Evolutionary conservation across 2,113 vertebrate species (phyloP).

Genomic region (Plecturocebus donacophilus): DNA sequence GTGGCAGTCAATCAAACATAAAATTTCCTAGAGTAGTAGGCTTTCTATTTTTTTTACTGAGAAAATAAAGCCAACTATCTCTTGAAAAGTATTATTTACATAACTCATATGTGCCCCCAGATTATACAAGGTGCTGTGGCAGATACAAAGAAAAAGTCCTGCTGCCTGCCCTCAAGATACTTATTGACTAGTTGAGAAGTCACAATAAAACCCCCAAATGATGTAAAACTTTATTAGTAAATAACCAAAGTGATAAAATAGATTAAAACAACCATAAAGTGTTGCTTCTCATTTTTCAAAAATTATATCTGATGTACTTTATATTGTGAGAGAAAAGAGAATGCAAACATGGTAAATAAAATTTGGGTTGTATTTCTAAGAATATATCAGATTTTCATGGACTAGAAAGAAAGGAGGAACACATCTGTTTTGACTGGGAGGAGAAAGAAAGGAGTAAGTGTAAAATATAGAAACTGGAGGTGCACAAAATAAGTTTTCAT

Average conservation of each 20-base stretch:
- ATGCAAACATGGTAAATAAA: neutral
- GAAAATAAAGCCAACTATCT: constrained; percentile 51
- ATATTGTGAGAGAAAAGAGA: neutral
- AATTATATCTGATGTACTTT: neutral
- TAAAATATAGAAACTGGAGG: neutral
- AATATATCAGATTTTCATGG: neutral
- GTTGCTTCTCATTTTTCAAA: neutral
- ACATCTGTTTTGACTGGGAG: neutral
- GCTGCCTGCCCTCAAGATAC: neutral
- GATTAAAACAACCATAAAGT: neutral
- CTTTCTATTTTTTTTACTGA: constrained; percentile 51
- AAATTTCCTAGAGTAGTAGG: constrained; percentile 55
- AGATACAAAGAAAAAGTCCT: neutral
- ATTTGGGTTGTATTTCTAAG: neutral
- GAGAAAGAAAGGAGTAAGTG: neutral
- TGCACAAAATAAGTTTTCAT: neutral
- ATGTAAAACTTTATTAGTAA: neutral
- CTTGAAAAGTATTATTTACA: neutral
- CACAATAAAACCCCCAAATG: neutral
- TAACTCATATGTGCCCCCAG: neutral
- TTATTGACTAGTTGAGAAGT: neutral
- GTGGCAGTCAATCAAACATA: constrained; percentile 76
- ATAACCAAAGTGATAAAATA: neutral
- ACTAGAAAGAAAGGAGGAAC: neutral
- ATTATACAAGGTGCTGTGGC: neutral